Conservation (phyloP, 2,797 vertebrate genomes). For the Acipenser ruthenus region DNA sequence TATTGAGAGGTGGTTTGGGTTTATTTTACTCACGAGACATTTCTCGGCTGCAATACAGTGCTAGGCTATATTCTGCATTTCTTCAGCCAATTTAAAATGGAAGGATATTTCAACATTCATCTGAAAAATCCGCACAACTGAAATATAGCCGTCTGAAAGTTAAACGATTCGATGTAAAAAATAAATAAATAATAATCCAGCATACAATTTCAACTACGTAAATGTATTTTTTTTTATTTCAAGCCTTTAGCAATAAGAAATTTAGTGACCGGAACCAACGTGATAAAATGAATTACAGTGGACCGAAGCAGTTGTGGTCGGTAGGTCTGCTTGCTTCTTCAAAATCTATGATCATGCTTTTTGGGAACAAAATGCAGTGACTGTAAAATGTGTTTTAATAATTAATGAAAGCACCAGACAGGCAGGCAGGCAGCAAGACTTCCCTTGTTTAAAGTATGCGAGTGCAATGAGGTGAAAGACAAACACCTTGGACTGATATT, state of each 20-base stretch:
- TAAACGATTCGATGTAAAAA: neutral
- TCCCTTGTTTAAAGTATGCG: slow-evolving; percentile 9
- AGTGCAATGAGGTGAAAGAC: slow-evolving; percentile 4
- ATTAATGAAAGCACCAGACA: slow-evolving; percentile 40
- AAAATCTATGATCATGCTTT: slow-evolving; percentile 42
- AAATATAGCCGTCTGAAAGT: too few relatives aligned
- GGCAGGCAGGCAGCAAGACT: slow-evolving; percentile 17
- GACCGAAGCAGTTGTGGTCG: neutral
- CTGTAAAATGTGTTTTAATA: slow-evolving; percentile 48
- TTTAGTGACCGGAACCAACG: slow-evolving; percentile 1
- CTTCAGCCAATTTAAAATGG: too few relatives aligned
- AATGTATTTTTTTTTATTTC: neutral
- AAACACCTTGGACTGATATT: neutral
- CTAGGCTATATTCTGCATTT: too few relatives aligned
- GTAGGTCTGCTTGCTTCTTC: slow-evolving; percentile 32
- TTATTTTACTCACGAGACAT: too few relatives aligned
- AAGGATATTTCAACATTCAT: too few relatives aligned
- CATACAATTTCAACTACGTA: slow-evolving; percentile 11
- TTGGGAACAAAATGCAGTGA: slow-evolving; percentile 35
- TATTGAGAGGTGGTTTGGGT: too few relatives aligned
- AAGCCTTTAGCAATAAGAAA: neutral
- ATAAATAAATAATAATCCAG: slow-evolving; percentile 12
- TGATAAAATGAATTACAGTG: neutral
- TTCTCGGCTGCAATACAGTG: too few relatives aligned
- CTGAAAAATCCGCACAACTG: too few relatives aligned